Percentiles rank a stretch among this genome's conserved stretches.
Conservation (phyloP, 2,888 invertebrate genomes). For the Drosophila planitibia region DNA sequence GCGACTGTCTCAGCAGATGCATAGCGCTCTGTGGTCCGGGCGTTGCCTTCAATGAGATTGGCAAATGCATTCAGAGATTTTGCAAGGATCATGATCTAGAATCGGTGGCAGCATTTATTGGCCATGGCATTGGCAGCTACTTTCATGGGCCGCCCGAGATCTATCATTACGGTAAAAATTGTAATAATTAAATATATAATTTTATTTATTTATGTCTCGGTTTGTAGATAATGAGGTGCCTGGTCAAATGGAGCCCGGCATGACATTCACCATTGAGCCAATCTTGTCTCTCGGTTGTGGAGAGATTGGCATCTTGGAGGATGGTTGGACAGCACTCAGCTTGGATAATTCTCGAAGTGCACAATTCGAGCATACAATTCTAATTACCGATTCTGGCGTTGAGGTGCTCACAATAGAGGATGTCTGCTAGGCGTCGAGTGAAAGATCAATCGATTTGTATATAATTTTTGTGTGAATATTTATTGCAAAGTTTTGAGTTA, state of each 20-base stretch:
- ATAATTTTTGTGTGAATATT: slow-evolving; percentile 39
- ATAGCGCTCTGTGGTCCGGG: slow-evolving; percentile 88
- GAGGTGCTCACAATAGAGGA: slow-evolving; percentile 92
- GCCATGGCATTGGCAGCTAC: slow-evolving; percentile 96
- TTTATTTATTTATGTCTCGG: not conserved
- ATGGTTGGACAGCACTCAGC: slow-evolving; percentile 97
- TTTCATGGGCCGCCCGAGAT: slow-evolving; percentile 98
- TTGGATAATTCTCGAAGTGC: slow-evolving; percentile 93
- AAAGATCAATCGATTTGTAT: slow-evolving; percentile 4
- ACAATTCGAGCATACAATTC: slow-evolving; percentile 96
- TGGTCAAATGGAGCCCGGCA: slow-evolving; percentile 93
- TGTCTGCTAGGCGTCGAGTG: slow-evolving; percentile 13
- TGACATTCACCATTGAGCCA: slow-evolving; percentile 98
- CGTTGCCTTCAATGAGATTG: slow-evolving; percentile 88
- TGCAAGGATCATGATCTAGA: slow-evolving; percentile 88
- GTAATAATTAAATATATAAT: no score
- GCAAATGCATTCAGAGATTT: slow-evolving; percentile 88
- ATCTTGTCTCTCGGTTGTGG: slow-evolving; percentile 91
- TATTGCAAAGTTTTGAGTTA: slow-evolving; percentile 36
- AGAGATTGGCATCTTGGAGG: slow-evolving; percentile 90
- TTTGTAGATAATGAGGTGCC: slow-evolving; percentile 88
- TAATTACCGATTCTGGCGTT: slow-evolving; percentile 91
- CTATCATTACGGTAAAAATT: slow-evolving; percentile 90
- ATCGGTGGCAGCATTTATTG: slow-evolving; percentile 92
- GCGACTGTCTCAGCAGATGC: slow-evolving; percentile 89